phyloP scores from a whole-genome alignment of 1,140 invertebrate genomes.

The Alviniconcha marisindica region DNA sequence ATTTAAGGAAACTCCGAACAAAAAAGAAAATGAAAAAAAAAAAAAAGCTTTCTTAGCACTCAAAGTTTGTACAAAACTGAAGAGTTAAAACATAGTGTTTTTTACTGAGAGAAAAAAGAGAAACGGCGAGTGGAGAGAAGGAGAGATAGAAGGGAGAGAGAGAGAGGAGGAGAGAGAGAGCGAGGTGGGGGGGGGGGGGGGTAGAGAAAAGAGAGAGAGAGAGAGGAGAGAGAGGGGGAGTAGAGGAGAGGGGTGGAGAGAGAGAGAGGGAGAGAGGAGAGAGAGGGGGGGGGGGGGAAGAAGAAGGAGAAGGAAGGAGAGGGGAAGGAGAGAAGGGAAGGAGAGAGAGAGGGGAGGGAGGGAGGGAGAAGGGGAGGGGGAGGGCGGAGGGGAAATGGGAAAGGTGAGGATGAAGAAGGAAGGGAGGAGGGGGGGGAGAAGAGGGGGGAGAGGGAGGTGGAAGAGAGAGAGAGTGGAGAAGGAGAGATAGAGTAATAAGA shows the following conservation, averaged over 20 bases:
- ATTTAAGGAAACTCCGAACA: too few relatives aligned
- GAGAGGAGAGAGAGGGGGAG: not conserved
- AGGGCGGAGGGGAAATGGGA: not conserved
- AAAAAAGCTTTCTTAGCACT: too few relatives aligned
- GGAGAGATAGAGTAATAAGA: too few relatives aligned
- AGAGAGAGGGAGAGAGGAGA: not conserved
- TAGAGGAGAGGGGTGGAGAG: not conserved
- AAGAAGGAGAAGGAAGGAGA: not conserved
- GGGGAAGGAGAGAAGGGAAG: not conserved
- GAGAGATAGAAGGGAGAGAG: too few relatives aligned
- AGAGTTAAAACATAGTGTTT: too few relatives aligned
- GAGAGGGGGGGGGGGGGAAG: not conserved
- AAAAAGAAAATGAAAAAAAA: too few relatives aligned
- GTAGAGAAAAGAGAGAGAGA: not conserved
- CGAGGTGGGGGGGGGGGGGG: not conserved
- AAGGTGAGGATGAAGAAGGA: not conserved
- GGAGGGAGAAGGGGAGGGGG: not conserved
- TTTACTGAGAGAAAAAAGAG: too few relatives aligned
- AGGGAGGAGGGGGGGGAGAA: not conserved
- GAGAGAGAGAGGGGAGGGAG: not conserved
- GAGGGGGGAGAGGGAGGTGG: not conserved
- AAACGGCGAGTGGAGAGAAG: too few relatives aligned
- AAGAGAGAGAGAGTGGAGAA: too few relatives aligned
- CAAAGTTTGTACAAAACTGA: too few relatives aligned
- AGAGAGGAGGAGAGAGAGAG: not conserved